phyloP scores from a whole-genome alignment of 1,140 invertebrate species.

The Triops cancriformis region DNA sequence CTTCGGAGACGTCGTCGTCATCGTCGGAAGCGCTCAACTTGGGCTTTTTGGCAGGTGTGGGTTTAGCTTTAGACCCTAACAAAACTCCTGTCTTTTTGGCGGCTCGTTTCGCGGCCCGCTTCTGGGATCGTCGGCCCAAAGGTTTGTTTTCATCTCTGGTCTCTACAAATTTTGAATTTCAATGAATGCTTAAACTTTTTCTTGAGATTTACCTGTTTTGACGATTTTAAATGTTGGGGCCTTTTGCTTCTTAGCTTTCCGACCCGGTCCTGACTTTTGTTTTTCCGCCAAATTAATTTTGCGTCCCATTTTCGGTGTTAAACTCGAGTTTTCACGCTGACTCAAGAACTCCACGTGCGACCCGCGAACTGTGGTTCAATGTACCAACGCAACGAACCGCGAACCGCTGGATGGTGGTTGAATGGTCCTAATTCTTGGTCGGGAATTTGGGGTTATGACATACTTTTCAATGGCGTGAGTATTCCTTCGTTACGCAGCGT shows the following conservation, averaged over 20 bases:
- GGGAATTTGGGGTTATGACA: not conserved
- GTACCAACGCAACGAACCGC: not conserved
- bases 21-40: not conserved
- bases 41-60: not conserved
- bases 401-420: not conserved
- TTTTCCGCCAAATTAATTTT: slow-evolving; percentile 69
- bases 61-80: not conserved
- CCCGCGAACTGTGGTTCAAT: not conserved
- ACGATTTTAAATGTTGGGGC: slow-evolving; percentile 59
- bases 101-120: slow-evolving; percentile 26
- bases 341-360: not conserved
- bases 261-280: slow-evolving; percentile 68
- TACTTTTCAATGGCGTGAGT: not conserved
- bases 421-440: not conserved
- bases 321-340: not conserved
- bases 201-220: slow-evolving; percentile 37
- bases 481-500: not conserved
- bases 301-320: slow-evolving; percentile 58
- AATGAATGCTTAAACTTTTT: slow-evolving; percentile 29
- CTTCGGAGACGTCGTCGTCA: not conserved
- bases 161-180: slow-evolving; percentile 24
- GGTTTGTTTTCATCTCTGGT: slow-evolving; percentile 32
- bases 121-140: slow-evolving; percentile 25
- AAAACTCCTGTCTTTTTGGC: slow-evolving; percentile 15
- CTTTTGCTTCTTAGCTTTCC: slow-evolving; percentile 74